A percentile compares a stretch with the other conserved stretches of the same genome.
Evolutionary conservation across 2,888 invertebrate genomes (phyloP).

Genomic region (Pyrochroa serraticornis): DNA sequence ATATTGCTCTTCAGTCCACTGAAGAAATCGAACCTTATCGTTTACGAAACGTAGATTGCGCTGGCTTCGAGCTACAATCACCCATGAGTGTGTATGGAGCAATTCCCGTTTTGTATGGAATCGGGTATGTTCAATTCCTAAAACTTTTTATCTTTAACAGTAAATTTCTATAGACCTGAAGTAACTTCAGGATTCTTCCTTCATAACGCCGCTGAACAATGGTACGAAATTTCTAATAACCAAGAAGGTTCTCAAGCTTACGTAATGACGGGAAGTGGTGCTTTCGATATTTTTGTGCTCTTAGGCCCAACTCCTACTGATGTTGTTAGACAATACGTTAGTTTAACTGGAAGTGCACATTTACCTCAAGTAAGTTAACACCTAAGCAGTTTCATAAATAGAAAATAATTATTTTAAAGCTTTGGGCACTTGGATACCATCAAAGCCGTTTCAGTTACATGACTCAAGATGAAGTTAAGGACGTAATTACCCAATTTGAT

Average conservation of each 20-base stretch:
- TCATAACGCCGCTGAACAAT: constrained; percentile 95
- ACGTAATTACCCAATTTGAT: constrained; percentile 83
- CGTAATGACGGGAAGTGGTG: constrained; percentile 92
- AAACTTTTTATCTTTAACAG: too few species aligned
- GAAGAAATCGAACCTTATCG: constrained; percentile 4
- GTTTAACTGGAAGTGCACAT: constrained; percentile 81
- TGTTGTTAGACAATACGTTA: constrained; percentile 81
- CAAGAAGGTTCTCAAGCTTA: constrained; percentile 62
- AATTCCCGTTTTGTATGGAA: constrained; percentile 88
- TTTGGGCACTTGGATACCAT: constrained; percentile 29
- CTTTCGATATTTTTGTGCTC: constrained; percentile 87
- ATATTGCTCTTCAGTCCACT: constrained; percentile 80
- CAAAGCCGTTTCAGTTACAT: constrained; percentile 62
- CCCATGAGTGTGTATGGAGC: constrained; percentile 47
- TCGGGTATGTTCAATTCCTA: constrained; percentile 65
- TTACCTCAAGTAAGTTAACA: constrained; percentile 64
- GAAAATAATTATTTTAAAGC: constrained; percentile 1
- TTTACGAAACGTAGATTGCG: constrained; percentile 6
- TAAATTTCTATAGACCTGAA: constrained; percentile 48
- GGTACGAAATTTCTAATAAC: constrained; percentile 78
- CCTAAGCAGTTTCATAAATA: too few species aligned
- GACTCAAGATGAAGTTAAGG: constrained; percentile 86
- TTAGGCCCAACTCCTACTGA: constrained; percentile 84
- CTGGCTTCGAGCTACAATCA: too few species aligned
- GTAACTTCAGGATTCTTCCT: constrained; percentile 83